These are phyloP conservation scores for Crypturellus tataupa DNA, from an alignment of 2,797 vertebrate genomes.

Conservation along the genomic window DNA sequence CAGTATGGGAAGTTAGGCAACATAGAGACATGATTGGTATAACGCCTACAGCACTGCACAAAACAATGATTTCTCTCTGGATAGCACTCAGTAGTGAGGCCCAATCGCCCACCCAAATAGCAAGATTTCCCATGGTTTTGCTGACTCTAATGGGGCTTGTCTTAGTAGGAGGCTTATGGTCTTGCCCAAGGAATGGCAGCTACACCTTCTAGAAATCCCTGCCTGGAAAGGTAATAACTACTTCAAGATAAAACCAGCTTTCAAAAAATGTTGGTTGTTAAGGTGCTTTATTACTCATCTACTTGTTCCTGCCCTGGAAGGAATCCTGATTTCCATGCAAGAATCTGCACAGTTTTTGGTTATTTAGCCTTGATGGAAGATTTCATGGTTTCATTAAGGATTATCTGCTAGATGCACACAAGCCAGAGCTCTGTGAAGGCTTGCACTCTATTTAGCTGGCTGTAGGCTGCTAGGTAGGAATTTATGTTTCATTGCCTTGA, in stretches of 20 bases:
- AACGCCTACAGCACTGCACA: neutral
- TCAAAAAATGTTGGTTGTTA: neutral
- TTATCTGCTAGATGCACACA: neutral
- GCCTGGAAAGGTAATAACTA: neutral
- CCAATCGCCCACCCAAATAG: neutral
- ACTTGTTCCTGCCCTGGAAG: neutral
- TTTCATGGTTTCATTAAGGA: neutral
- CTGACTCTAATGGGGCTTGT: neutral
- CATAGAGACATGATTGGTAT: rapidly evolving
- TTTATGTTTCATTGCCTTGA: neutral
- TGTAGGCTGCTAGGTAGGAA: neutral
- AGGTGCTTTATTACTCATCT: neutral
- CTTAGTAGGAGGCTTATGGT: neutral
- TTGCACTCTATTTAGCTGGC: neutral
- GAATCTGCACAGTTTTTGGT: neutral
- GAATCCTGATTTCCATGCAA: neutral
- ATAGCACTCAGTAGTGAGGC: neutral
- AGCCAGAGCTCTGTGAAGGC: neutral
- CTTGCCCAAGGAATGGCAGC: neutral
- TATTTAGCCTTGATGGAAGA: neutral
- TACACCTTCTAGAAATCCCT: neutral
- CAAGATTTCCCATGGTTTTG: rapidly evolving
- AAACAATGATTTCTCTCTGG: neutral
- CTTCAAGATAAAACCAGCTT: neutral
- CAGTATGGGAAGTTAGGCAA: neutral